These are phyloP conservation scores for Ceyx erithaca DNA, from an alignment of 2,797 vertebrate species.

Conservation along the genomic window DNA sequence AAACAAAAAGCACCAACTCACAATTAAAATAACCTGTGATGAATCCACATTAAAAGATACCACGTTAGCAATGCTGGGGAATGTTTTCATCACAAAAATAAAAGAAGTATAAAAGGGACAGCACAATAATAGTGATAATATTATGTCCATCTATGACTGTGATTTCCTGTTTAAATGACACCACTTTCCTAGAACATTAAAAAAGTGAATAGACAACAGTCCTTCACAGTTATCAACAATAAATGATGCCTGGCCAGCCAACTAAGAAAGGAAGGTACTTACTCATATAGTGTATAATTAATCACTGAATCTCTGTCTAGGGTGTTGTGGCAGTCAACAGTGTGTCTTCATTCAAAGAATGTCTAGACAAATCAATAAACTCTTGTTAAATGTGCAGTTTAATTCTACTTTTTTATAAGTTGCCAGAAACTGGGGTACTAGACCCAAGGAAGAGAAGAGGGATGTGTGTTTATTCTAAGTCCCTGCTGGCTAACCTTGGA, in stretches of 20 bases:
- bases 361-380: background rate
- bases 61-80: no score
- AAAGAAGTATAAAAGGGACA: background rate
- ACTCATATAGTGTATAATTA: background rate
- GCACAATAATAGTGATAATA: background rate
- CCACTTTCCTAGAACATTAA: background rate
- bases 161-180: background rate
- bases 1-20: background rate
- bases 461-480: background rate
- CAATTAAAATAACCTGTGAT: no score
- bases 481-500: background rate
- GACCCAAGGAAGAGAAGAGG: background rate
- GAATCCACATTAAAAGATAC: background rate
- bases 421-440: background rate
- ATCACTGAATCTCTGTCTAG: background rate
- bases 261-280: background rate
- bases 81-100: background rate
- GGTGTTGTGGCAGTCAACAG: background rate
- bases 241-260: background rate
- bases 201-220: background rate
- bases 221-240: background rate
- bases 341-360: background rate
- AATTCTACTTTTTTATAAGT: background rate
- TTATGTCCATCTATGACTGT: background rate
- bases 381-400: background rate